Conservation (phyloP, 2,113 vertebrate genomes). For the Sula dactylatra region DNA sequence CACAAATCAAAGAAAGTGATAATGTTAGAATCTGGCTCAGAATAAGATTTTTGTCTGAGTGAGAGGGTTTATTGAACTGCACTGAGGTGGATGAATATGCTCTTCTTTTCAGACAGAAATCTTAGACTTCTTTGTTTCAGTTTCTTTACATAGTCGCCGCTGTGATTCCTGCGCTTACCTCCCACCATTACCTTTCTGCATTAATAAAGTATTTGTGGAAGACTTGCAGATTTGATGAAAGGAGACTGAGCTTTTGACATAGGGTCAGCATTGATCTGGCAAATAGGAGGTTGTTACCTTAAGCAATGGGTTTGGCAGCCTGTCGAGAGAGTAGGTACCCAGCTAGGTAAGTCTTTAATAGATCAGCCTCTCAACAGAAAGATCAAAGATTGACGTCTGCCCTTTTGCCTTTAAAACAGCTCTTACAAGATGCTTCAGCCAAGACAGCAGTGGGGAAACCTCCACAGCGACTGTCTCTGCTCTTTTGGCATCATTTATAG, state of each 20-base stretch:
- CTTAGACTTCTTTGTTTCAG: background rate
- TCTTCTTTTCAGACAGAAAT: background rate
- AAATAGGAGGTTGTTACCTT: background rate
- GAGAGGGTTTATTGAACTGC: background rate
- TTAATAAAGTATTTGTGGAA: background rate
- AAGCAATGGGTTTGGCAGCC: background rate
- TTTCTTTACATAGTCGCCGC: background rate
- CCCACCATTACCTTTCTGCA: background rate
- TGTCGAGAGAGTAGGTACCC: background rate
- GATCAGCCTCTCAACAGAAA: background rate
- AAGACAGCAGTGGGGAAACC: background rate
- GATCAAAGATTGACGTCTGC: conserved; percentile 27
- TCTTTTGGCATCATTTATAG: background rate
- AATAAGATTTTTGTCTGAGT: background rate
- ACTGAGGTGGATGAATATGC: background rate
- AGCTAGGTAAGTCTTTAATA: conserved; percentile 5
- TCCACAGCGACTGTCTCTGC: background rate
- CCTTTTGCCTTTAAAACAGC: conserved; percentile 6
- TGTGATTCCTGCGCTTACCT: rapidly evolving
- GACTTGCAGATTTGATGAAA: background rate
- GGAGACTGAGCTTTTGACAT: background rate
- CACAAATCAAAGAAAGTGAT: background rate
- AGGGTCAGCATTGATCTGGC: background rate
- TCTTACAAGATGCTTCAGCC: background rate
- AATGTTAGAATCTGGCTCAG: background rate